Evolutionary conservation across 2,797 vertebrate species (phyloP), one percentile per base, ranked within the genome.

Genomic region (Typhlichthys eigenmanni): DNA sequence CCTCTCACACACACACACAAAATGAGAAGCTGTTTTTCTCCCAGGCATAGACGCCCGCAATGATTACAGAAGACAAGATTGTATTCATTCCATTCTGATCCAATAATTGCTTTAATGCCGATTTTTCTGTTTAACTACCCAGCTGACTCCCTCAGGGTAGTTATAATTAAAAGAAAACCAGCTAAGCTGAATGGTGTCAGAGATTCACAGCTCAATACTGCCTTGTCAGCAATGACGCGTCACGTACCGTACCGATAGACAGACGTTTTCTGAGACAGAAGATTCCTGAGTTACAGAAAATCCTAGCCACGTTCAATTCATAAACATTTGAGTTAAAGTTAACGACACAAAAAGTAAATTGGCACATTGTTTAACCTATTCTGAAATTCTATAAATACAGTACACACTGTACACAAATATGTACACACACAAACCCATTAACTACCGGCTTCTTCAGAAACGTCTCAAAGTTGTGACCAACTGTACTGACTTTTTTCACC

Each of bases 21-120:
- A 81, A 83, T 59, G 47, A 80, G 74, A 73, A 62, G 60, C 76
- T 89, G 81, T 90, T 92, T 83, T 92, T 90, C 91, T 92, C 85
- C 78, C 80, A 92, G 92, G 91, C 91, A 87, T 81, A 84, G 86
- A 85, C 63, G 78, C 82, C 90, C 85, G 80, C 80, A 91, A 91
- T 94, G 92, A 94, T 93, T 94, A 93, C 90, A 93, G 87, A 93
- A 93, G 92, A 90, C 87, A 85, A 84, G 91, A 90, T 93, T 93
- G 91, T 92, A 92, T 92, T 93, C 91, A 92, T 92, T 92, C 90
- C 90, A 92, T 91, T 89, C 87, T 88, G 87, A 88, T 85, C 91
- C 90, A 93, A 92, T 94, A 92, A 94, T 92, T 93, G 92, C 89
- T 85, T 89, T 88, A 92, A 92, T 92, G 91, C 91, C 88, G 90